Evolutionary conservation across 2,888 invertebrate genomes (phyloP).

Genomic region (Geotrupes spiniger): DNA sequence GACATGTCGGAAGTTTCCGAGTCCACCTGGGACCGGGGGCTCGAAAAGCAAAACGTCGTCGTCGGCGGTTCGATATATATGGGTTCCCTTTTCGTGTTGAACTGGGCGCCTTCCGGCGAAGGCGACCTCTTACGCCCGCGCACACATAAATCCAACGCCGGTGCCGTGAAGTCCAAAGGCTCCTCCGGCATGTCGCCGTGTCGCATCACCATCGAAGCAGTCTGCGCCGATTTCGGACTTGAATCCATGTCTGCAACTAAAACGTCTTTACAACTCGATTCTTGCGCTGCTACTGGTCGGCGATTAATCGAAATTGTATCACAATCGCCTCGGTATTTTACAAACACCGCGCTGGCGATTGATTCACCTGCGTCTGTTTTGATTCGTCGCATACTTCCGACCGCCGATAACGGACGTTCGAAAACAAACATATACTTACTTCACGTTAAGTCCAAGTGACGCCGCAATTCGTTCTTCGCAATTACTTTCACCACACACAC

Average conservation of each 20-base stretch:
- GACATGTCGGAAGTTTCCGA: conserved; percentile 35
- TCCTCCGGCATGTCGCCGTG: conserved; percentile 16
- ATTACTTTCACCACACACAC: no score
- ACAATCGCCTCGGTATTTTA: conserved; percentile 11
- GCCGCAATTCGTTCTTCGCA: no score
- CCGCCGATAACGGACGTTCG: background rate
- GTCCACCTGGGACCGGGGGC: conserved; percentile 29
- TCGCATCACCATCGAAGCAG: conserved; percentile 8
- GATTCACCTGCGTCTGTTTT: conserved; percentile 19
- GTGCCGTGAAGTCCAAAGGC: conserved; percentile 27
- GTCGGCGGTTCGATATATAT: conserved; percentile 27
- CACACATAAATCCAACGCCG: conserved; percentile 38
- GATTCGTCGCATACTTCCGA: background rate
- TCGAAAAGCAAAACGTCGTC: conserved; percentile 28
- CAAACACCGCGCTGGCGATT: conserved; percentile 16
- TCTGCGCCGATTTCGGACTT: conserved; percentile 11
- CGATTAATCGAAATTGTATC: conserved; percentile 11
- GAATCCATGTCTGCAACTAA: no score
- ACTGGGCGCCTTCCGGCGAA: conserved; percentile 15
- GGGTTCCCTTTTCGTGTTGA: conserved; percentile 17
- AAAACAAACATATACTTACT: conserved; percentile 5
- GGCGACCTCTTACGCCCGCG: conserved; percentile 30
- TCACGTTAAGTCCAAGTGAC: background rate
- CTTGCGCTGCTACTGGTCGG: no score
- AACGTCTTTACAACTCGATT: no score